Conservation (phyloP, 1,140 invertebrate species). For the Drosophila pandora region DNA sequence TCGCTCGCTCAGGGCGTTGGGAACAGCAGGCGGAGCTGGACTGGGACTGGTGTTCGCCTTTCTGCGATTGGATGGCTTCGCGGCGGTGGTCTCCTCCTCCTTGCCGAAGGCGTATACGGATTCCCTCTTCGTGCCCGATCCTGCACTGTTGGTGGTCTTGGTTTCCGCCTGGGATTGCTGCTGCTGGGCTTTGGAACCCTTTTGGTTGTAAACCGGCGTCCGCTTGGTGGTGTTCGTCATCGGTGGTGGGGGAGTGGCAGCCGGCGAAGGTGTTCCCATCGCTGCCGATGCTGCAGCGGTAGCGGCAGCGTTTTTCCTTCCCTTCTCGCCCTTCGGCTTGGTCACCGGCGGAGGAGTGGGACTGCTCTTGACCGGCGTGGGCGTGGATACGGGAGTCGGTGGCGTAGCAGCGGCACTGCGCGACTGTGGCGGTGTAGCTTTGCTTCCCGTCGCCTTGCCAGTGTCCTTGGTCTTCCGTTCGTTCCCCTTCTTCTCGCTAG, state of each 20-base stretch:
- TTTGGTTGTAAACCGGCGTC: slow-evolving; percentile 73
- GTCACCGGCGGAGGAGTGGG: slow-evolving; percentile 29
- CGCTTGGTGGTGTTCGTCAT: slow-evolving; percentile 48
- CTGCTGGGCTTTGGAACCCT: slow-evolving; percentile 45
- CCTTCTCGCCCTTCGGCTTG: slow-evolving; percentile 46
- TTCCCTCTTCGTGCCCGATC: slow-evolving; percentile 22
- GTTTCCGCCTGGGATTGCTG: slow-evolving; percentile 26
- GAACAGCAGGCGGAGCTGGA: slow-evolving; percentile 74
- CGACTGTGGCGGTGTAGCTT: slow-evolving; percentile 11
- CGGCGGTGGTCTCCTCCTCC: slow-evolving; percentile 42
- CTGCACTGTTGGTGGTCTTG: neutral
- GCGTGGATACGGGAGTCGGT: slow-evolving; percentile 21
- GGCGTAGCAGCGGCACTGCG: slow-evolving; percentile 41
- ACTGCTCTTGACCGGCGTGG: slow-evolving; percentile 44
- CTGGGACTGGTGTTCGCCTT: slow-evolving; percentile 14
- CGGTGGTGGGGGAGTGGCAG: slow-evolving; percentile 17
- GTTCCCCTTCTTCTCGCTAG: slow-evolving; percentile 39
- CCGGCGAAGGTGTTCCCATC: slow-evolving; percentile 4
- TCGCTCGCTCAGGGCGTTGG: slow-evolving; percentile 79
- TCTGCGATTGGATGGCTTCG: slow-evolving; percentile 46
- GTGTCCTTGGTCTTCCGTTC: slow-evolving; percentile 62
- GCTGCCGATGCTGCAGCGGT: slow-evolving; percentile 6
- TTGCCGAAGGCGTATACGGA: slow-evolving; percentile 72
- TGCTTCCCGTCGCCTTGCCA: slow-evolving; percentile 16
- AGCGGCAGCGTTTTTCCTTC: slow-evolving; percentile 41